Evolutionary conservation across 2,888 invertebrate genomes (phyloP).

Genomic region (Rhyacophila evoluta): DNA sequence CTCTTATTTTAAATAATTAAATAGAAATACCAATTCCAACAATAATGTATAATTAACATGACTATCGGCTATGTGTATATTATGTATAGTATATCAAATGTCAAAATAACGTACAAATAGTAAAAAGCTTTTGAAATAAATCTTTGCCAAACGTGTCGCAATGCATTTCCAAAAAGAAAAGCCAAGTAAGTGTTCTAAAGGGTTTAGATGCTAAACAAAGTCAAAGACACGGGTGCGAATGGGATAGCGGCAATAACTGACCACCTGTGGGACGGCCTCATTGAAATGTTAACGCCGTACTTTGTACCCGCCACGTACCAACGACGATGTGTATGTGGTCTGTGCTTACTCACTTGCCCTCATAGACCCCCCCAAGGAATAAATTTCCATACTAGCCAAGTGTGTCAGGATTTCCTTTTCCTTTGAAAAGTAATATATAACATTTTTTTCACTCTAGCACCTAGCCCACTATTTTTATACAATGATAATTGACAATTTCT

Average conservation of each 20-base stretch:
- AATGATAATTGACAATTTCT: too few relatives aligned
- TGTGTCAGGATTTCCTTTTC: not conserved
- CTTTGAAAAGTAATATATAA: too few relatives aligned
- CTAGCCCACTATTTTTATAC: too few relatives aligned
- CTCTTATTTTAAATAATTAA: too few relatives aligned
- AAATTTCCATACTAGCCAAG: not conserved
- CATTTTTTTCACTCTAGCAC: too few relatives aligned
- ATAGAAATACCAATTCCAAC: too few relatives aligned
- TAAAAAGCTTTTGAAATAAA: too few relatives aligned
- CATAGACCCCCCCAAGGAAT: not conserved
- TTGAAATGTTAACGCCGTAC: conserved; percentile 50
- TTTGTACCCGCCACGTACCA: conserved; percentile 22
- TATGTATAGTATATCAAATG: too few relatives aligned
- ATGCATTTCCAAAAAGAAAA: conserved; percentile 30
- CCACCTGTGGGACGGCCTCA: conserved; percentile 53
- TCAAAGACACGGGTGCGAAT: conserved; percentile 26
- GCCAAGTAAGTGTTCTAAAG: not conserved
- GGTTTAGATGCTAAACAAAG: conserved; percentile 41
- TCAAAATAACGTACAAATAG: too few relatives aligned
- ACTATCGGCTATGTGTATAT: too few relatives aligned
- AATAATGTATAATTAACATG: too few relatives aligned
- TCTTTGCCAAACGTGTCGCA: not conserved
- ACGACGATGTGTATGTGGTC: conserved; percentile 1
- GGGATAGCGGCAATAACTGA: conserved; percentile 47
- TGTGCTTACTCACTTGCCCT: conserved; percentile 12